A percentile compares a stretch with the other conserved stretches of the same genome.
phyloP scores from a whole-genome alignment of 2,113 vertebrate species.

The Gambusia holbrooki region DNA sequence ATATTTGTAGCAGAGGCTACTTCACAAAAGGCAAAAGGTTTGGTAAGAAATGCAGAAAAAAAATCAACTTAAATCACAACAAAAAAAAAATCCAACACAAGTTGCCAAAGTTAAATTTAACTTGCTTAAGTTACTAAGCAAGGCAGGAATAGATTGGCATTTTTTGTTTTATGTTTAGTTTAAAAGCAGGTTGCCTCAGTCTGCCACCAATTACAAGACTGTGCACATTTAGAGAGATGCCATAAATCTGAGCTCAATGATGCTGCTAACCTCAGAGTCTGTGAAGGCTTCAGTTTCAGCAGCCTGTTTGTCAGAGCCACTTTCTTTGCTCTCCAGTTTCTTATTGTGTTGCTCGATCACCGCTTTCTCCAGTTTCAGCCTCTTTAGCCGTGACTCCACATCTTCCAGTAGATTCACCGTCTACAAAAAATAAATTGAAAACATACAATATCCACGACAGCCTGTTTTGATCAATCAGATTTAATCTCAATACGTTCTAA shows the following conservation, averaged over 20 bases:
- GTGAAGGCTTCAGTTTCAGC: conserved; percentile 27
- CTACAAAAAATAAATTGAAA: conserved; percentile 64
- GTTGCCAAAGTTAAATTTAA: background rate
- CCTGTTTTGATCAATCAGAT: background rate
- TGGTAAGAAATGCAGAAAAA: too few relatives aligned
- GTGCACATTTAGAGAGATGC: background rate
- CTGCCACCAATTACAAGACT: too few relatives aligned
- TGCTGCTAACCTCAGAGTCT: conserved; percentile 77
- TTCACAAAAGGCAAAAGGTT: background rate
- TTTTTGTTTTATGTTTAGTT: background rate
- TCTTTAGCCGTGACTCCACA: conserved; percentile 71
- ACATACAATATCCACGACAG: background rate
- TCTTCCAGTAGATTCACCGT: conserved; percentile 75
- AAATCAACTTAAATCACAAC: too few relatives aligned
- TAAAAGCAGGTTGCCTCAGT: too few relatives aligned
- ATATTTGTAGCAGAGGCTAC: background rate
- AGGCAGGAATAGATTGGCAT: background rate
- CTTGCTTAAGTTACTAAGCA: background rate
- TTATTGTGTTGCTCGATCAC: conserved; percentile 65
- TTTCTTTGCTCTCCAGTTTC: conserved; percentile 49
- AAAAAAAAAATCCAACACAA: background rate
- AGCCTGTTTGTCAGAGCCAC: background rate
- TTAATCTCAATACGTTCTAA: background rate
- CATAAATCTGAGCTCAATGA: background rate
- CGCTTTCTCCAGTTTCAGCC: conserved; percentile 79